Percentiles rank a stretch among this genome's conserved stretches.
phyloP scores from a whole-genome alignment of 2,113 vertebrate genomes.

The Bothrops jararaca region DNA sequence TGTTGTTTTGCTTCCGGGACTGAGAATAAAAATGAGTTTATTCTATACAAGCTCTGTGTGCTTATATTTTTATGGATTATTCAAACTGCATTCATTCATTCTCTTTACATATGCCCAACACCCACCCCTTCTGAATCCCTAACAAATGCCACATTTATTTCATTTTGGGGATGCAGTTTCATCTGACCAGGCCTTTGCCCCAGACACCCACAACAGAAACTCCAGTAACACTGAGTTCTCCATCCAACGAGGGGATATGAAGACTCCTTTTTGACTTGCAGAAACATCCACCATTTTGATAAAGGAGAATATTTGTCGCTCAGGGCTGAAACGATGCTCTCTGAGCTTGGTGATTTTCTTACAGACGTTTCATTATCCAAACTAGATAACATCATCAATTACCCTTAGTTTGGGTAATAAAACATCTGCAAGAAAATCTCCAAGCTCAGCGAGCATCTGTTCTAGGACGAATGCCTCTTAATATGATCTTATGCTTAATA shows the following conservation, averaged over 20 bases:
- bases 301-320: too few relatives aligned
- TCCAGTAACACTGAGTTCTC: neutral
- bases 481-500: too few relatives aligned
- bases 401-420: too few relatives aligned
- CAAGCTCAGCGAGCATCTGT: too few relatives aligned
- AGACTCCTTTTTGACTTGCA: neutral
- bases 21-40: neutral
- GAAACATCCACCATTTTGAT: neutral
- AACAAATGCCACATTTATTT: neutral
- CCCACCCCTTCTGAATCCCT: neutral
- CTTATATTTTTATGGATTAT: neutral
- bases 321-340: too few relatives aligned
- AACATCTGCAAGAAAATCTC: too few relatives aligned
- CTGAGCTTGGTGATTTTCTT: too few relatives aligned
- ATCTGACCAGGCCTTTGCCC: too few relatives aligned
- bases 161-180: neutral
- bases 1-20: neutral
- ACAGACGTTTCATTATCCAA: too few relatives aligned
- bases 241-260: neutral
- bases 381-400: too few relatives aligned
- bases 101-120: neutral
- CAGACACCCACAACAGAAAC: neutral
- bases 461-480: too few relatives aligned
- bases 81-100: too few relatives aligned
- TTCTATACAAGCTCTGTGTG: neutral